Evolutionary conservation across 2,113 vertebrate genomes (phyloP).

Genomic region (Psephotus haematonotus): DNA sequence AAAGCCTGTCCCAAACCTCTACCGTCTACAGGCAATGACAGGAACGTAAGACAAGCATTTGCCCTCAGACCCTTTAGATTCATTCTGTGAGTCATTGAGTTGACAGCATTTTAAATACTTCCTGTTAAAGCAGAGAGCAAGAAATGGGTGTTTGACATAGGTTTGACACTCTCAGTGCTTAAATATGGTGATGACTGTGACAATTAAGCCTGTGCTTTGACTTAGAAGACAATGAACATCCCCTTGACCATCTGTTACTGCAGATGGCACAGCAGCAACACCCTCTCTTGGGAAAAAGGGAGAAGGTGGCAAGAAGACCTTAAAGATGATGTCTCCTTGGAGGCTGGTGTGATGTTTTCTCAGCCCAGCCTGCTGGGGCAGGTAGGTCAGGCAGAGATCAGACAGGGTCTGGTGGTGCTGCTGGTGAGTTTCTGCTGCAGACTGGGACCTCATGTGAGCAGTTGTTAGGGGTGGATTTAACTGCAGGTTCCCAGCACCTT

Average conservation of each 20-base stretch:
- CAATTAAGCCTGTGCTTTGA: background rate
- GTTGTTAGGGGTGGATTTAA: background rate
- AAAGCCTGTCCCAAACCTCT: background rate
- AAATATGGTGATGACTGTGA: background rate
- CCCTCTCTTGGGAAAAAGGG: background rate
- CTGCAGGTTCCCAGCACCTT: background rate
- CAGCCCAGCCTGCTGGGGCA: background rate
- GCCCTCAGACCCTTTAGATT: background rate
- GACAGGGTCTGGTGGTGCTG: background rate
- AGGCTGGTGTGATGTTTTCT: background rate
- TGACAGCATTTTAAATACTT: background rate
- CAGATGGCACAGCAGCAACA: background rate
- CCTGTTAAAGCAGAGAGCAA: background rate
- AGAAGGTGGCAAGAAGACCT: background rate
- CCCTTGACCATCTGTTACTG: background rate
- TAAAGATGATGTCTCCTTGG: background rate
- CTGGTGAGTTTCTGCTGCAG: background rate
- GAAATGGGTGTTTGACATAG: background rate
- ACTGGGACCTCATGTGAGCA: background rate
- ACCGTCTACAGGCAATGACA: accelerated
- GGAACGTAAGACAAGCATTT: background rate
- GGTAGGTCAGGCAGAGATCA: background rate
- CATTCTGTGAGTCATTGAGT: background rate
- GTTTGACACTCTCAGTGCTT: background rate
- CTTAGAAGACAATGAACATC: background rate